Percentiles rank a stretch among this genome's conserved stretches.
Evolutionary conservation across 2,888 invertebrate species (phyloP).

Genomic region (Arctia plantaginis): DNA sequence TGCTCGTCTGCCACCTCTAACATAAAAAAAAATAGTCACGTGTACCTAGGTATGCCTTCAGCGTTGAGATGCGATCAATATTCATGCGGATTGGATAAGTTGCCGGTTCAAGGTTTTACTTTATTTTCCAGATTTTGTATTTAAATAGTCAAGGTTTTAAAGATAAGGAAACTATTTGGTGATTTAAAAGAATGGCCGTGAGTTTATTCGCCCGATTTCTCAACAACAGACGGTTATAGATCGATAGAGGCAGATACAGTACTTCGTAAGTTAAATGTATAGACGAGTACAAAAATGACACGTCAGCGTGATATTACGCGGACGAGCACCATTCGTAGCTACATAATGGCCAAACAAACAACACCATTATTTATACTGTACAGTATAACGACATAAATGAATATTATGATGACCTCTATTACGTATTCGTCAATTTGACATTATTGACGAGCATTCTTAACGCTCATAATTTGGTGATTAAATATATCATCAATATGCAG

Average conservation of each 20-base stretch:
- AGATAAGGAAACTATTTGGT: neutral
- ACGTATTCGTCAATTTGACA: constrained; percentile 31
- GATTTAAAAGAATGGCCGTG: neutral
- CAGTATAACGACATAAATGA: neutral
- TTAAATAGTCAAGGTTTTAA: neutral
- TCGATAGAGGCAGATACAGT: neutral
- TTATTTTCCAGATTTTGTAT: neutral
- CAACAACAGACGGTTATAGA: neutral
- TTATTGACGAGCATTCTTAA: constrained; percentile 33
- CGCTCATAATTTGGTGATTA: constrained; percentile 13
- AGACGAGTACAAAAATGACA: constrained; percentile 4
- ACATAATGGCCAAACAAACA: constrained; percentile 1
- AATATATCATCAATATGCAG: constrained; percentile 40
- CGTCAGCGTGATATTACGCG: constrained; percentile 10
- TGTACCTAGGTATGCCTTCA: no score
- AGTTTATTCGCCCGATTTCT: neutral
- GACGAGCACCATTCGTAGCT: constrained; percentile 5
- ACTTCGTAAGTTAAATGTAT: neutral
- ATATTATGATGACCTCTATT: constrained; percentile 26
- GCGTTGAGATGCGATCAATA: no score
- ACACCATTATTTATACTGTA: neutral
- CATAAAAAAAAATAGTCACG: no score
- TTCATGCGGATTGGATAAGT: no score
- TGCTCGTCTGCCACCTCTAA: no score
- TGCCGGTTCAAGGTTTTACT: no score